A percentile compares a stretch with the other conserved stretches of the same genome.
phyloP scores from a whole-genome alignment of 1,140 invertebrate species.

The Holotrichia oblita region DNA sequence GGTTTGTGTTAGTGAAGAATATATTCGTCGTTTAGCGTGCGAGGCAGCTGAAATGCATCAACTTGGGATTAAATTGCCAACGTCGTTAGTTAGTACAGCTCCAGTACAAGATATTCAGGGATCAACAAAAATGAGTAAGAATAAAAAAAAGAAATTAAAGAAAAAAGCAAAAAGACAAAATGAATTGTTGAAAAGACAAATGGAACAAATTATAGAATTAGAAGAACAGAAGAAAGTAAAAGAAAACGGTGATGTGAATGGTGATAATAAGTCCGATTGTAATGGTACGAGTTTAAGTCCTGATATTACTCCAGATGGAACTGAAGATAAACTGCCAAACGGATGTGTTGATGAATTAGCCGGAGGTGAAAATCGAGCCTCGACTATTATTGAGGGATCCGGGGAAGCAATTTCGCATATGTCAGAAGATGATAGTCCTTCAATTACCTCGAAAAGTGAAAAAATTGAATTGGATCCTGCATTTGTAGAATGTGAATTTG shows the following conservation, averaged over 20 bases:
- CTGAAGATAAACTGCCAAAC: slow-evolving; percentile 63
- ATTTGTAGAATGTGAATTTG: slow-evolving; percentile 83
- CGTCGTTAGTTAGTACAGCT: slow-evolving; percentile 90
- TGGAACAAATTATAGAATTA: slow-evolving; percentile 85
- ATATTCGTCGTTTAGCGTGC: slow-evolving; percentile 88
- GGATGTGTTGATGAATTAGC: slow-evolving; percentile 60
- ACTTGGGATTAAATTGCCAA: slow-evolving; percentile 88
- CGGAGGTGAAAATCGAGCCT: slow-evolving; percentile 60
- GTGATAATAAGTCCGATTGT: slow-evolving; percentile 51
- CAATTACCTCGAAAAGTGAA: slow-evolving; percentile 57
- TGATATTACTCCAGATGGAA: slow-evolving; percentile 62
- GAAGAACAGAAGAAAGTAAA: slow-evolving; percentile 71
- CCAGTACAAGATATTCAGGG: slow-evolving; percentile 80
- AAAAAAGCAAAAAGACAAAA: slow-evolving; percentile 96
- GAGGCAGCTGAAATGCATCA: slow-evolving; percentile 91
- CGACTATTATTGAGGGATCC: slow-evolving; percentile 45
- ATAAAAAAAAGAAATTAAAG: slow-evolving; percentile 98
- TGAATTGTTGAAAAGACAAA: slow-evolving; percentile 90
- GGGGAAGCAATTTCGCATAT: slow-evolving; percentile 58
- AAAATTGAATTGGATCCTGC: slow-evolving; percentile 76
- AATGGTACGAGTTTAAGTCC: slow-evolving; percentile 63
- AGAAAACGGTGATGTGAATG: slow-evolving; percentile 61
- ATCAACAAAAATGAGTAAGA: slow-evolving; percentile 93
- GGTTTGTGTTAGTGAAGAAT: slow-evolving; percentile 85
- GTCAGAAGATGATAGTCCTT: slow-evolving; percentile 60